Conservation (phyloP, 2,797 vertebrate species). For the Steatocranus sp. region DNA sequence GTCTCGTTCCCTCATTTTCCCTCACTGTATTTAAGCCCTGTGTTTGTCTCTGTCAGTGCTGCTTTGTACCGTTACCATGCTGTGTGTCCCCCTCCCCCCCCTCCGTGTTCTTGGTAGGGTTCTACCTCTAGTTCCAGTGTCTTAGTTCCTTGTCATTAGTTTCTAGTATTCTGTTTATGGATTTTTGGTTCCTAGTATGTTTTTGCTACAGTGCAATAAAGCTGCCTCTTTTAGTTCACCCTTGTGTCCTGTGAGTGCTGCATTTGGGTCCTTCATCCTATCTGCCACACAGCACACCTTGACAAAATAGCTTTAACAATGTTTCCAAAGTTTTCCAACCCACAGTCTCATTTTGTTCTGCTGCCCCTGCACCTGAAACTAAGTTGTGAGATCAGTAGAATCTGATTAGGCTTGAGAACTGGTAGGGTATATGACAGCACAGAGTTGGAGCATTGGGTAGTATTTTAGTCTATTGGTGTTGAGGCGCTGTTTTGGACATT, state of each 20-base stretch:
- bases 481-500: fast-evolving
- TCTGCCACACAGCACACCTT: not conserved
- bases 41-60: not conserved
- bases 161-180: not conserved
- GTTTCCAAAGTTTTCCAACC: not conserved
- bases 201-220: not conserved
- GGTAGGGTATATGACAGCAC: not conserved
- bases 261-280: not conserved
- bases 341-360: not conserved
- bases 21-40: not conserved
- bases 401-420: not conserved
- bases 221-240: fast-evolving
- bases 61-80: fast-evolving
- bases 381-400: not conserved
- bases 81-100: fast-evolving
- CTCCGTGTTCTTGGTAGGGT: not conserved
- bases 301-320: not conserved
- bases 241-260: not conserved
- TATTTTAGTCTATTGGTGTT: not conserved
- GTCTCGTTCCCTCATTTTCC: not conserved
- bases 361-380: not conserved
- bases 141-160: not conserved
- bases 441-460: not conserved
- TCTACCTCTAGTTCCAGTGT: fast-evolving
- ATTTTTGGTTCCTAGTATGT: fast-evolving